These are phyloP conservation scores for Clarias magur DNA, from an alignment of 2,113 vertebrate species.

Conservation along the genomic window DNA sequence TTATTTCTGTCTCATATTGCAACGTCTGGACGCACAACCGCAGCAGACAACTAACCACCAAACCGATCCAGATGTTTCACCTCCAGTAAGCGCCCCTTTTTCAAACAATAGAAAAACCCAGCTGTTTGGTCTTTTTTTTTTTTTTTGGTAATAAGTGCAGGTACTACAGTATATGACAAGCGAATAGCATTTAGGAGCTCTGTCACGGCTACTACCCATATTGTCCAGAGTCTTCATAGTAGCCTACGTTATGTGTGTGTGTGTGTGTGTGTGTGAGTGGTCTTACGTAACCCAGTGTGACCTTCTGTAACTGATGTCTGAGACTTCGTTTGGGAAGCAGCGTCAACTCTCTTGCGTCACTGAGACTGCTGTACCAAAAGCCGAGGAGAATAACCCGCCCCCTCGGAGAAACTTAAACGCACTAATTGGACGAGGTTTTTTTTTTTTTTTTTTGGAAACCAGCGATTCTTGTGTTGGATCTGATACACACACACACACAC, in stretches of 20 bases:
- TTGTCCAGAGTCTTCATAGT: not conserved
- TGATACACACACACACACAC: slow-evolving; percentile 45
- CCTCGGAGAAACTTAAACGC: slow-evolving; percentile 47
- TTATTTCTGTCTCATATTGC: slow-evolving; percentile 16
- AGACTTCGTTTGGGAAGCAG: not conserved
- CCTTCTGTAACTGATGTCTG: slow-evolving; percentile 4
- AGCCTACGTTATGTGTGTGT: not conserved
- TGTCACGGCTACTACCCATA: not conserved
- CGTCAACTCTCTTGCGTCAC: slow-evolving; percentile 19
- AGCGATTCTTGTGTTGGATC: not conserved
- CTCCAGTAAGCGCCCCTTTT: not conserved
- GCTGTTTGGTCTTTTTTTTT: slow-evolving; percentile 2
- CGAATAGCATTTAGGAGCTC: not conserved
- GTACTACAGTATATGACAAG: not conserved
- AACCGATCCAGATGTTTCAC: slow-evolving; percentile 66
- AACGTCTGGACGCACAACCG: slow-evolving; percentile 55
- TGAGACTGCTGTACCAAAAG: not conserved
- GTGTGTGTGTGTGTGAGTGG: not conserved
- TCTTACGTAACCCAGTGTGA: not conserved
- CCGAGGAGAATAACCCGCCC: slow-evolving; percentile 21
- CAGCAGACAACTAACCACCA: slow-evolving; percentile 63
- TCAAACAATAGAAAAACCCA: not conserved
- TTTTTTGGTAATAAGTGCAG: not conserved
- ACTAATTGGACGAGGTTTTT: slow-evolving; percentile 61
- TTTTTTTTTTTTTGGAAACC: slow-evolving; percentile 2